Conservation (phyloP, 2,888 invertebrate genomes). For the Polietes domitor region DNA sequence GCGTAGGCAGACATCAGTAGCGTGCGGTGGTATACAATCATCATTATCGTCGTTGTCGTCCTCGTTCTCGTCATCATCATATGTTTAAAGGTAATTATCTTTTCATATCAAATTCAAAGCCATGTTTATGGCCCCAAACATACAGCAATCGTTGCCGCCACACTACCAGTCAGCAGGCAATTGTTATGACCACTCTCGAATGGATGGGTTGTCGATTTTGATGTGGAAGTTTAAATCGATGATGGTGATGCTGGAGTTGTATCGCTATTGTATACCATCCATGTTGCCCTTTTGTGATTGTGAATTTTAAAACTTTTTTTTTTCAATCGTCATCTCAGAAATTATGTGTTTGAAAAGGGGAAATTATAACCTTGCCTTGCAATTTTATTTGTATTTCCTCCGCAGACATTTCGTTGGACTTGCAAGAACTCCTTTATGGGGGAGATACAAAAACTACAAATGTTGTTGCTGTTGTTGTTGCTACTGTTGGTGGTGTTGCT, state of each 20-base stretch:
- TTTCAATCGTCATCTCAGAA: slow-evolving; percentile 45
- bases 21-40: not conserved
- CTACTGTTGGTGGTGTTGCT: not conserved
- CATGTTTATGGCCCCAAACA: not conserved
- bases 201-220: slow-evolving; percentile 5
- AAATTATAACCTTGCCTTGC: slow-evolving; percentile 65
- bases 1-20: not conserved
- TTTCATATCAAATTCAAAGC: not conserved
- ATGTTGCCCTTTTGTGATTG: not conserved
- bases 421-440: not conserved
- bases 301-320: not conserved
- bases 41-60: not conserved
- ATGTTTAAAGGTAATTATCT: slow-evolving; percentile 59
- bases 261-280: not conserved
- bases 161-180: too few relatives aligned
- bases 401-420: not conserved
- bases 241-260: not conserved
- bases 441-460: not conserved
- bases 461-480: not conserved
- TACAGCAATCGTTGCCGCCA: not conserved
- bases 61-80: not conserved
- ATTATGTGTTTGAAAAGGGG: slow-evolving; percentile 50
- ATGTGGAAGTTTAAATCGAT: not conserved
- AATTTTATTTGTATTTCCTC: slow-evolving; percentile 48
- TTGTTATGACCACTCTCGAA: not conserved